Conservation (phyloP, 2,797 vertebrate species). For the Pangasius mekongensis region DNA sequence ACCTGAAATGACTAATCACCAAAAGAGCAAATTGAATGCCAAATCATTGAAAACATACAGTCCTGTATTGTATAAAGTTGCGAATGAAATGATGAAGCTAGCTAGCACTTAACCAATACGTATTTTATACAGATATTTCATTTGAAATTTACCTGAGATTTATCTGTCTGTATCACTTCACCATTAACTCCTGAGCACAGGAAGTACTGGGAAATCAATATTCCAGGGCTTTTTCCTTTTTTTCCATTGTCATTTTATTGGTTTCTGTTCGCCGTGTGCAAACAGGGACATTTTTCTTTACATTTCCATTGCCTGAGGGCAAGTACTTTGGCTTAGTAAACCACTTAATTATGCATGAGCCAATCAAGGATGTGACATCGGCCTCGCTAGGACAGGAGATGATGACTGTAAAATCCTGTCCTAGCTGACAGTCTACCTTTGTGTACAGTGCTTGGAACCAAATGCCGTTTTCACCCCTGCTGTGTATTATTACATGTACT, state of each 20-base stretch:
- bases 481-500: not conserved
- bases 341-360: constrained; percentile 12
- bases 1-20: not conserved
- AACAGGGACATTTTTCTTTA: not conserved
- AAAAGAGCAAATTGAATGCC: not conserved
- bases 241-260: not conserved
- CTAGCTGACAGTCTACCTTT: too few relatives aligned
- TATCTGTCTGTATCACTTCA: not conserved
- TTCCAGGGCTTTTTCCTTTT: not conserved
- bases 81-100: not conserved
- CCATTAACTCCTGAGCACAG: not conserved
- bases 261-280: not conserved
- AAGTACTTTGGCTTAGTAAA: constrained; percentile 24
- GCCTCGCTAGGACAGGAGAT: not conserved
- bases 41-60: not conserved
- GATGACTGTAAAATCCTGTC: not conserved
- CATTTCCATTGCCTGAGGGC: not conserved
- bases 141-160: not conserved
- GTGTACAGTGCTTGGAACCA: not conserved
- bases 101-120: not conserved
- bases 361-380: not conserved
- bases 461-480: not conserved
- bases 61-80: not conserved
- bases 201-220: not conserved
- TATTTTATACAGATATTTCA: not conserved